phyloP scores from a whole-genome alignment of 1,140 invertebrate species.

The Cotesia glomerata region DNA sequence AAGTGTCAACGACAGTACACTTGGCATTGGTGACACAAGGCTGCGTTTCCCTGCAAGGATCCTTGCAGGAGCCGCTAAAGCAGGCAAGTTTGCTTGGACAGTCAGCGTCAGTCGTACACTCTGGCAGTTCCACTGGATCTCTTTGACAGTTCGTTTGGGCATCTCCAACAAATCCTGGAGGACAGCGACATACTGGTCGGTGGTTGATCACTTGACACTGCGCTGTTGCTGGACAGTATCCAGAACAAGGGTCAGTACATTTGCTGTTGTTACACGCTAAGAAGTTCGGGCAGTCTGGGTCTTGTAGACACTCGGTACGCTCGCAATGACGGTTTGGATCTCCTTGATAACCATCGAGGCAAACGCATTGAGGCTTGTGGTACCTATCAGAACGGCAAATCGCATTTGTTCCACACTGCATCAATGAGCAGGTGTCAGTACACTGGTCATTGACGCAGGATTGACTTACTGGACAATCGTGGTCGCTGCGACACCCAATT shows the following conservation, averaged over 20 bases:
- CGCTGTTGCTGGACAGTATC: slow-evolving; percentile 70
- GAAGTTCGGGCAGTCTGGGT: slow-evolving; percentile 77
- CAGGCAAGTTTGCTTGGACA: slow-evolving; percentile 86
- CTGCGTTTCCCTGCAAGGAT: slow-evolving; percentile 79
- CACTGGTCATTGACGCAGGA: slow-evolving; percentile 87
- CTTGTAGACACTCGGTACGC: slow-evolving; percentile 76
- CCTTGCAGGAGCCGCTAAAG: slow-evolving; percentile 78
- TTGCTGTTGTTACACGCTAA: slow-evolving; percentile 76
- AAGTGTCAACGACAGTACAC: slow-evolving; percentile 82
- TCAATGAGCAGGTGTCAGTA: slow-evolving; percentile 78
- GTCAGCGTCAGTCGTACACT: slow-evolving; percentile 83
- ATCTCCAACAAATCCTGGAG: slow-evolving; percentile 82
- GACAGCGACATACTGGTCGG: slow-evolving; percentile 78
- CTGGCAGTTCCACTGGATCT: slow-evolving; percentile 66
- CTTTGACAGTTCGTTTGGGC: slow-evolving; percentile 71
- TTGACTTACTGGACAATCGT: slow-evolving; percentile 81
- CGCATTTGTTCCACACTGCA: slow-evolving; percentile 83
- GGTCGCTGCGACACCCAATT: slow-evolving; percentile 84
- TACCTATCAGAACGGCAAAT: slow-evolving; percentile 74
- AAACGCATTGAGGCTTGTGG: slow-evolving; percentile 81
- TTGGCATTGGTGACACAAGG: slow-evolving; percentile 82
- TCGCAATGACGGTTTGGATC: slow-evolving; percentile 79
- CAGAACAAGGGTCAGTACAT: slow-evolving; percentile 79
- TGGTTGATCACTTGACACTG: slow-evolving; percentile 81
- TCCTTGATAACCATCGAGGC: slow-evolving; percentile 75